Base-by-base conservation (phyloP, 2,113 vertebrate genomes). In the Herpailurus yagouaroundi region DNA sequence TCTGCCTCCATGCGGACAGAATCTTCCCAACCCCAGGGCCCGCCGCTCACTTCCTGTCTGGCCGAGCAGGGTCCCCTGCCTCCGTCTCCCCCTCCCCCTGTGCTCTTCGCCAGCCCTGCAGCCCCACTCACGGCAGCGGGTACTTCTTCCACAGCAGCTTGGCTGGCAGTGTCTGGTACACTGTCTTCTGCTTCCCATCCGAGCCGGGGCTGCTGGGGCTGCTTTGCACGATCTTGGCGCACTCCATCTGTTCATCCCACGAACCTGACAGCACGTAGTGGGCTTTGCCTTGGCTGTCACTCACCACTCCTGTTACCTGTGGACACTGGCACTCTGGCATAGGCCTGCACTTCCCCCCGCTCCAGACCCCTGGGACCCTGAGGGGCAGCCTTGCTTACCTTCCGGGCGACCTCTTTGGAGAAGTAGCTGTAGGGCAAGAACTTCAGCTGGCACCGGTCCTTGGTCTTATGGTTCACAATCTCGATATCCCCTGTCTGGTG, bases 401-500 rank as follows among this genome's bases (percentile, higher is more conserved):
- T 99, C 29, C 99, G 99, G 60, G 99, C 99, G 6, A 99, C 98
- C 31, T 99, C 99, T 98, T 99, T 99, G 98, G 99, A 99, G 98
- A 99, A 99, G 98, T 99, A 99, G 98, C 99, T 99, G 98, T 99
- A 99, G 88, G 99, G 99, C 89, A 99, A 99, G 97, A 99, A 99
- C 98, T 99, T 99, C 93, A 99, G 99, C 98, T 99, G 99, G 98
- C 99, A 99, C 97, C 99, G 99, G 98, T 99, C 99, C 98, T 99
- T 99, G 90, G 99, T 99, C 98, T 99, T 99, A 98, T 99, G 99
- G 98, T 99, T 99, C 97, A 99, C 98, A 87, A 99, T 99, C 98
- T 99, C 99, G 86, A 99, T 99, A 97, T 99, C 99, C 96, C 99
- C 99, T 19, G 99, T 99, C 99, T 99, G 98, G 94, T n/a, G 11